Evolutionary conservation across 2,113 vertebrate species (phyloP).

Genomic region (Pungitius pungitius): DNA sequence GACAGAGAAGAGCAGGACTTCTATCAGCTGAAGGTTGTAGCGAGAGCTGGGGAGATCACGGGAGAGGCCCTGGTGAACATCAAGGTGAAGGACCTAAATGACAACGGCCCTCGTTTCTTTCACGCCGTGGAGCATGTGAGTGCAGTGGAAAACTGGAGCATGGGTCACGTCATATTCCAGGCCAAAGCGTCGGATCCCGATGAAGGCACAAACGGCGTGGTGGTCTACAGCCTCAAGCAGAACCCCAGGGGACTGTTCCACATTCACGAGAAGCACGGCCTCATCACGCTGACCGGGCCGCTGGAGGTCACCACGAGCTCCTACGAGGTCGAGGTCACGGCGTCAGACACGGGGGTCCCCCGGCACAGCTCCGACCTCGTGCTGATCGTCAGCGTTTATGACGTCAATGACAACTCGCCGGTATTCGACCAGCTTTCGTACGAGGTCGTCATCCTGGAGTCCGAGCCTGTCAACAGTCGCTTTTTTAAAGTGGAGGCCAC

Average conservation of each 20-base stretch:
- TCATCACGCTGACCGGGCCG: slow-evolving; percentile 85
- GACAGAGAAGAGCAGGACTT: slow-evolving; percentile 94
- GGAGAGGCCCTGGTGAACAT: slow-evolving; percentile 92
- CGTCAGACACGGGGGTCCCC: slow-evolving; percentile 91
- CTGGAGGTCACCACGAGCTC: slow-evolving; percentile 90
- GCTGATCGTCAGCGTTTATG: slow-evolving; percentile 92
- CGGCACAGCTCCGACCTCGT: slow-evolving; percentile 87
- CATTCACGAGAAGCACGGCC: slow-evolving; percentile 87
- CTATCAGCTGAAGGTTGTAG: slow-evolving; percentile 93
- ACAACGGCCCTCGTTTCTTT: slow-evolving; percentile 92
- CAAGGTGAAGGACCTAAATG: slow-evolving; percentile 95
- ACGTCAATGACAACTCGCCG: slow-evolving; percentile 95
- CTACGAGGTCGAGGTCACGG: slow-evolving; percentile 91
- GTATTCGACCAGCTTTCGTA: slow-evolving; percentile 98
- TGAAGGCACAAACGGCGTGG: slow-evolving; percentile 90
- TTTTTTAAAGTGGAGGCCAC: slow-evolving; percentile 95
- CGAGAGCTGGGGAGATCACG: slow-evolving; percentile 89
- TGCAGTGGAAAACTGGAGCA: slow-evolving; percentile 95
- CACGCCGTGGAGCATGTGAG: slow-evolving; percentile 90
- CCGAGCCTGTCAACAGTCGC: slow-evolving; percentile 94
- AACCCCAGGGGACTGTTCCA: slow-evolving; percentile 91
- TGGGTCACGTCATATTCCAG: slow-evolving; percentile 93
- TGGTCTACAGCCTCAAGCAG: slow-evolving; percentile 91
- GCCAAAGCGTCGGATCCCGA: slow-evolving; percentile 92
- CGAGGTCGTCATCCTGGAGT: slow-evolving; percentile 91